Evolutionary conservation across 2,888 invertebrate species (phyloP).

Genomic region (Nineta flava): DNA sequence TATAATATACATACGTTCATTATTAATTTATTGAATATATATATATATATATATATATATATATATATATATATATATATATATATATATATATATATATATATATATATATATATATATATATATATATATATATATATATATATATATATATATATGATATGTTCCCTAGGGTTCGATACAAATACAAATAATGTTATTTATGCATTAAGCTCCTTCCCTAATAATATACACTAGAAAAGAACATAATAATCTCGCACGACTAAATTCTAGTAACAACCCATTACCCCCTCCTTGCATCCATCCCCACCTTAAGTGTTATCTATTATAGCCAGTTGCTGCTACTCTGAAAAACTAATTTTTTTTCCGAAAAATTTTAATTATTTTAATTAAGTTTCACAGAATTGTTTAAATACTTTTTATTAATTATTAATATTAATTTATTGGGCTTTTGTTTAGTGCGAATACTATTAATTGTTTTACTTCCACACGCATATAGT

Average conservation of each 20-base stretch:
- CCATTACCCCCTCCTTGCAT: too few relatives aligned
- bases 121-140: background rate
- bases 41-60: slow-evolving; percentile 2
- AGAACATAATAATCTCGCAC: background rate
- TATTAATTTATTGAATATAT: background rate
- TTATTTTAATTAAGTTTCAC: too few relatives aligned
- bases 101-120: background rate
- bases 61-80: background rate
- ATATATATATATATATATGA: background rate
- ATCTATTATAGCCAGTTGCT: too few relatives aligned
- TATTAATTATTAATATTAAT: too few relatives aligned
- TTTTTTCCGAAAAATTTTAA: too few relatives aligned
- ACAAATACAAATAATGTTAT: background rate
- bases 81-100: background rate
- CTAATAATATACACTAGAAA: background rate
- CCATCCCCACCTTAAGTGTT: too few relatives aligned
- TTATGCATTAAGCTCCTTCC: background rate
- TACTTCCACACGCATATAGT: too few relatives aligned
- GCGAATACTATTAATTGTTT: too few relatives aligned
- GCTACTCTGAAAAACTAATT: too few relatives aligned
- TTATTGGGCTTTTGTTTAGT: too few relatives aligned
- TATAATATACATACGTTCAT: background rate
- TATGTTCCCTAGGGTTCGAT: background rate
- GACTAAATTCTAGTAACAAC: background rate
- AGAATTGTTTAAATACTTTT: too few relatives aligned